Percentiles rank a stretch among this genome's conserved stretches.
Evolutionary conservation across 2,113 vertebrate genomes (phyloP).

Genomic region (human): DNA sequence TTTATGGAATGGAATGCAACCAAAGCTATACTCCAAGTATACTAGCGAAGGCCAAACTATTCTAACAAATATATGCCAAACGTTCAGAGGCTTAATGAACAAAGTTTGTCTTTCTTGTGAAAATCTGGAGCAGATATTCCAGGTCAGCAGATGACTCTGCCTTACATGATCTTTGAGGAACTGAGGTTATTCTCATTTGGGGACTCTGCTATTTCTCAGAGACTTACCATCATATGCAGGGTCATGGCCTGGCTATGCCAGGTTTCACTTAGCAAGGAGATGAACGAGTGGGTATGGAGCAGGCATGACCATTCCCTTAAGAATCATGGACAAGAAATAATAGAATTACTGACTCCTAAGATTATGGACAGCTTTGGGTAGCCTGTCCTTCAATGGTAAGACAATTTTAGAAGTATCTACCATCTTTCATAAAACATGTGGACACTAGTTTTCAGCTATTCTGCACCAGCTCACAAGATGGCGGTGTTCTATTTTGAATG

Average conservation of each 20-base stretch:
- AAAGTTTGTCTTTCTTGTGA: background rate
- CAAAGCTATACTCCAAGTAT: background rate
- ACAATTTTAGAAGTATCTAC: background rate
- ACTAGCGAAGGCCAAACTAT: background rate
- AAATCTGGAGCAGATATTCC: background rate
- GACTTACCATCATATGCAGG: background rate
- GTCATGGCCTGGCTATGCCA: background rate
- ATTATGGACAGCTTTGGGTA: background rate
- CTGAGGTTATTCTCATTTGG: background rate
- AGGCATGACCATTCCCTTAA: background rate
- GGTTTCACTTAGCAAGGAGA: background rate
- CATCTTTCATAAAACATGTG: background rate
- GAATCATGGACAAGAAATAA: background rate
- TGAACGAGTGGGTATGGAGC: no score
- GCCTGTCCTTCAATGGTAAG: background rate
- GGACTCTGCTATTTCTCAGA: background rate
- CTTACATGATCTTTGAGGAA: background rate
- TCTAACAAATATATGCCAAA: background rate
- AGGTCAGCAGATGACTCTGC: background rate
- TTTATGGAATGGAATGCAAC: background rate
- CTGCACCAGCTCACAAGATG: constrained; percentile 60
- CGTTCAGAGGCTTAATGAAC: background rate
- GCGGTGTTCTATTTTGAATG: constrained; percentile 17
- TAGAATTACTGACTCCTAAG: background rate
- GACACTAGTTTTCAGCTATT: background rate